These are phyloP conservation scores for Hippocampus comes DNA, from an alignment of 2,113 vertebrate species.

Conservation along the genomic window DNA sequence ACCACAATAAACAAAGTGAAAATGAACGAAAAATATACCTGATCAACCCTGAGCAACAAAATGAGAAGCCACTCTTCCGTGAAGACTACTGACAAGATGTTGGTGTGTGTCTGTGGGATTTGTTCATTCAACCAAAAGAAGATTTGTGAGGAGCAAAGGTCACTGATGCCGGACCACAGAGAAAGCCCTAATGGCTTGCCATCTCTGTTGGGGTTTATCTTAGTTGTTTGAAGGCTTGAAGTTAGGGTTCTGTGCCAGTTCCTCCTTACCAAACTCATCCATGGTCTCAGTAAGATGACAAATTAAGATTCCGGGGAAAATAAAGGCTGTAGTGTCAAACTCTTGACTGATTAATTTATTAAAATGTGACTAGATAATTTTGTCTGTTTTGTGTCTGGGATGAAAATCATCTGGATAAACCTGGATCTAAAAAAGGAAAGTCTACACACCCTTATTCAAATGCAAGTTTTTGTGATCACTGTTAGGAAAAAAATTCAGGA, in stretches of 20 bases:
- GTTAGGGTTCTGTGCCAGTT: background rate
- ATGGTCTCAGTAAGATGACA: background rate
- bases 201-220: background rate
- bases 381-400: slow-evolving; percentile 20
- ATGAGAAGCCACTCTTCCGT: background rate
- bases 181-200: background rate
- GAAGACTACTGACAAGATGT: background rate
- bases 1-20: background rate
- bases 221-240: background rate
- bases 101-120: background rate
- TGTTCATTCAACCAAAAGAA: background rate
- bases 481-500: too few species aligned
- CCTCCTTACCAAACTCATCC: background rate
- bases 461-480: too few species aligned
- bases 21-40: background rate
- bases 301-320: background rate
- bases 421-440: background rate
- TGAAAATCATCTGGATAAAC: slow-evolving; percentile 60
- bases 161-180: background rate
- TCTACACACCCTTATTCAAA: too few species aligned
- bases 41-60: background rate
- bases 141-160: background rate
- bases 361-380: background rate
- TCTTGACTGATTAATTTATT: too few species aligned
- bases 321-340: background rate